A percentile compares a stretch with the other conserved stretches of the same genome.
These are phyloP conservation scores for Tanypteryx hageni DNA, from an alignment of 2,888 invertebrate species.

Conservation along the genomic window DNA sequence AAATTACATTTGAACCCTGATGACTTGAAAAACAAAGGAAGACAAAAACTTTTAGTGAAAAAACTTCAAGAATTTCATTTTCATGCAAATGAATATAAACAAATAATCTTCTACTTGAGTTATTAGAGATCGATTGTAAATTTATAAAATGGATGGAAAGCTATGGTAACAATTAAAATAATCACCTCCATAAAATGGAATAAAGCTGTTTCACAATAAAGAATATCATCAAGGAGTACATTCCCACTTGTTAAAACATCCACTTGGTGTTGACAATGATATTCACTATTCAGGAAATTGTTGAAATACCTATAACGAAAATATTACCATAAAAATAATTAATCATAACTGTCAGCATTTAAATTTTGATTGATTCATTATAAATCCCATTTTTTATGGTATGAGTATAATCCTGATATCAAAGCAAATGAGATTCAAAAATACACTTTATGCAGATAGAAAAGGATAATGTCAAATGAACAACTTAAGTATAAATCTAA, in stretches of 20 bases:
- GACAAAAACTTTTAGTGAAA: not conserved
- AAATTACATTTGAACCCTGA: not conserved
- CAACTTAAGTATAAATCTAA: too few species aligned
- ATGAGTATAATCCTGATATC: too few species aligned
- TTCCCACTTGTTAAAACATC: slow-evolving; percentile 90
- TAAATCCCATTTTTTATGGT: too few species aligned
- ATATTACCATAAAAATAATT: not conserved
- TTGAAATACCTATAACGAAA: slow-evolving; percentile 80
- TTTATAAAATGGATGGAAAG: too few species aligned
- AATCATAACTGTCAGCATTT: not conserved
- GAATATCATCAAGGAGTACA: slow-evolving; percentile 89
- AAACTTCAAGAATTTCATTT: slow-evolving; percentile 40
- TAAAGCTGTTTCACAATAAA: slow-evolving; percentile 92
- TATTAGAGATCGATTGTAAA: not conserved
- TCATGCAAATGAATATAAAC: not conserved
- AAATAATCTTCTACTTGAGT: not conserved
- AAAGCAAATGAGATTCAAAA: too few species aligned
- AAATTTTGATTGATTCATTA: too few species aligned
- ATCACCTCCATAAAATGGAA: slow-evolving; percentile 94
- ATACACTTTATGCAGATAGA: too few species aligned
- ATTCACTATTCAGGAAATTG: slow-evolving; percentile 90
- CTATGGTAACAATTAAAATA: not conserved
- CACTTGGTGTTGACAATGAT: slow-evolving; percentile 94
- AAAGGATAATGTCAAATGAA: too few species aligned
- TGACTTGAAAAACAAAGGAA: not conserved